Evolutionary conservation across 2,113 vertebrate genomes (phyloP).

Genomic region (Oxygymnocypris stewartii): DNA sequence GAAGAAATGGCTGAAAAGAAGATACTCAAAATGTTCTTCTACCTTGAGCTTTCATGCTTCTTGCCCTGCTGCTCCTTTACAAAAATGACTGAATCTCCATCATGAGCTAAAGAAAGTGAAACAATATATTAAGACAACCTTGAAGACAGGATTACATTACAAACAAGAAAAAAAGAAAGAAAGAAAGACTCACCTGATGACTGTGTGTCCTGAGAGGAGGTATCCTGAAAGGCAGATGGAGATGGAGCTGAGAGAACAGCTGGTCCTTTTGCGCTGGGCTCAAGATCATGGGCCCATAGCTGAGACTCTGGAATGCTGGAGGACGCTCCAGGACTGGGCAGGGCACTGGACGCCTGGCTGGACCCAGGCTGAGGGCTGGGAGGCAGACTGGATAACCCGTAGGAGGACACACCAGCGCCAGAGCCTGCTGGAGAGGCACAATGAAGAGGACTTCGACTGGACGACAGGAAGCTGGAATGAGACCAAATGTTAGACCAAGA

Average conservation of each 20-base stretch:
- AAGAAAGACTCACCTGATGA: slow-evolving; percentile 69
- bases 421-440: slow-evolving; percentile 65
- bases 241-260: slow-evolving; percentile 59
- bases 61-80: slow-evolving; percentile 85
- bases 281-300: slow-evolving; percentile 61
- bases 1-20: neutral
- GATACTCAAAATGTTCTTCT: slow-evolving; percentile 44
- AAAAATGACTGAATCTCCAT: slow-evolving; percentile 89
- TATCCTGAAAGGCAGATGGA: slow-evolving; percentile 71
- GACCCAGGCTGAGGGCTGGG: slow-evolving; percentile 65
- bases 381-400: slow-evolving; percentile 66
- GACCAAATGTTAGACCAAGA: neutral
- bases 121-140: neutral
- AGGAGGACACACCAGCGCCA: slow-evolving; percentile 62
- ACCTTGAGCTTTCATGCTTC: slow-evolving; percentile 80
- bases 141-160: neutral
- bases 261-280: slow-evolving; percentile 55
- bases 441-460: slow-evolving; percentile 68
- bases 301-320: slow-evolving; percentile 61
- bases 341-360: slow-evolving; percentile 70
- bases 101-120: slow-evolving; percentile 69
- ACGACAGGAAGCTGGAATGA: slow-evolving; percentile 72
- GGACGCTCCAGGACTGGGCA: slow-evolving; percentile 68
- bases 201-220: slow-evolving; percentile 76
- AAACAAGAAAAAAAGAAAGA: neutral